Base-by-base conservation (phyloP, 2,888 invertebrate species). In the Danaus chrysippus region DNA sequence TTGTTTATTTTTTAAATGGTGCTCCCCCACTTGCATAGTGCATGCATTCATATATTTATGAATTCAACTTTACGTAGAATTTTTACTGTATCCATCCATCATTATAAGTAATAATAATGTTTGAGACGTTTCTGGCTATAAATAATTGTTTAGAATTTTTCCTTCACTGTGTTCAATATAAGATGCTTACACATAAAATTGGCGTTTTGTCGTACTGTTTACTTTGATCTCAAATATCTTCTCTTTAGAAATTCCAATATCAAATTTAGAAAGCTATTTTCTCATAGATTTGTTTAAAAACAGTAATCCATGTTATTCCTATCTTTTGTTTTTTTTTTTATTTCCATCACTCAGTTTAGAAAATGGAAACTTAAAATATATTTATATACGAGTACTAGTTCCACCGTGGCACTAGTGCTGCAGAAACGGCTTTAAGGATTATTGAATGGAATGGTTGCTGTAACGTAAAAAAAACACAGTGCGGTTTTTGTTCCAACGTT, bases 361-460 rank as follows among this genome's bases (percentile, higher is more conserved):
- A 42, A 42, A 42, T 42, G 53, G 17, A 17, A 53, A 53, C 13
- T 17, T 19, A 8, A 53, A 53, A 53, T 53, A 53, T n/a, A 15
- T 8, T 17, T 53, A 53, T 53, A 17, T 53, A n/a, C 53, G 53
- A 53, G 19, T 53, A 15, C 53, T 15, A 53, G 17, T 53, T 53
- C 53, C 10, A 15, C 49, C 49, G 49, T 49, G 49, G 12, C 49
- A 49, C 10, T 12, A 49, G 49, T 49, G 49, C 8, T 49, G 49
- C 49, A 49, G 49, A 6, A 49, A 49, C 49, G 15, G 49, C 49
- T 49, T 15, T n/a, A 49, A 53, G 53, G 15, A 53, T 53, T 15
- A 53, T 17, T 53, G 19, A 53, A 17, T 15, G 15, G 53, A 10
- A 53, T 19, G 53, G 53, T 11, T 10, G 17, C 19, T 11, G 53